Evolutionary conservation across 2,888 invertebrate genomes (phyloP), one percentile per base, ranked within the genome.

Genomic region (Drosophila stalkeri): DNA sequence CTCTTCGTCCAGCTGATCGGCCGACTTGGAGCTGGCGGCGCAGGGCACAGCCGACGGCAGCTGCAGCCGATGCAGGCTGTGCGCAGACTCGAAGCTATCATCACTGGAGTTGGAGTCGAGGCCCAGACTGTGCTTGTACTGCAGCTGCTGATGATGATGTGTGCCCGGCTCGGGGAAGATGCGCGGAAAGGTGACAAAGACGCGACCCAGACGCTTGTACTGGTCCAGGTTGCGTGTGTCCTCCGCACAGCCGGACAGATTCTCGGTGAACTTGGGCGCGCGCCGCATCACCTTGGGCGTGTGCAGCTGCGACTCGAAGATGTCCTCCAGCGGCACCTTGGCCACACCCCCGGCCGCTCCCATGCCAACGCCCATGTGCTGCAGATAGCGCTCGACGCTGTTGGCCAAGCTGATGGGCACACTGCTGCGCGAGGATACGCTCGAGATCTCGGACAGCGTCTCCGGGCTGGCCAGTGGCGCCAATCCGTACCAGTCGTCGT

Each of bases 401-500:
- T 92, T 92, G 51, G 91, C 92, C 72, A 92, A 75, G 68, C 93
- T 94, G 72, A 93, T 93, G 51, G 94, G 94, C 61, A 95, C 93
- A 78, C 95, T 95, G 27, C 95, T 94, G 73, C 96, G 94, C 31
- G 96, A 96, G 81, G 95, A 95, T 63, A 96, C 95, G 90, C 96
- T 96, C 3, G 96, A 96, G n/a, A 96, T 94, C 91, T 97, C 97
- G 0, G 96, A 97, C 16, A 97, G 92, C 1, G 96, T 96, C 91
- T 97, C 97, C 0, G 97, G 97, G 60, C 97, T 96, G 12, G 97
- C 97, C 27, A 97, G 91, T 0, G 97, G 97, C 0, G 97, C 97
- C 71, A 95, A 92, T 0, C 96, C 95, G 75, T 95, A 94, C 95
- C 95, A 95, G 81, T 95, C 95, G 79, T 95, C 95, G 80, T 94